Base-by-base conservation (phyloP, 2,888 invertebrate genomes). In the Synanthedon tipuliformis region DNA sequence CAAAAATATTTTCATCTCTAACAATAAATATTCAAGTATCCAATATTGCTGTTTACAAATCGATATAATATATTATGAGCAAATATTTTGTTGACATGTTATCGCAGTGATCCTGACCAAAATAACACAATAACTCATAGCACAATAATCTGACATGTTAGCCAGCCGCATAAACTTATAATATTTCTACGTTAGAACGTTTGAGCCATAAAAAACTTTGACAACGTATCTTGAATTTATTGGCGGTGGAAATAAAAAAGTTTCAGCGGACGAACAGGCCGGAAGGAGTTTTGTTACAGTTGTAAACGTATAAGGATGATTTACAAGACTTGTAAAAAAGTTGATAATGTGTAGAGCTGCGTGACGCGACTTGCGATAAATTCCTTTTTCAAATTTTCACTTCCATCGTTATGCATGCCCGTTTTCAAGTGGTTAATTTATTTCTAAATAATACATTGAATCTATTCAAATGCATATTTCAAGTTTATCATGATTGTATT, bases 251-350 rank as follows among this genome's bases (percentile, higher is more conserved):
- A 60, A 74, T 75, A 81, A 80, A 81, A 79, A 81, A 75, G 68
- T 76, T 75, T 58, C 56, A 56, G 63, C 63, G 64, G 62, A 60
- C 57, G 60, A 64, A 65, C 57, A 66, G 65, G 66, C 73, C 69
- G 75, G 75, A 75, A 71, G 61, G 74, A 79, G 69, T 80, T 80
- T 69, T 69, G 75, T 71, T 71, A 71, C 73, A 63, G 75, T 78
- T 81, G 78, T 80, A 78, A 78, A 76, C 70, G 74, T 74, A 76
- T 73, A 74, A 66, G 71, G 67, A 77, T 81, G 82, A 84, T 83
- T 81, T 84, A 82, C 71, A 66, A 64, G 68, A 77, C 69, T 81
- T 79, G 64, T 67, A 64, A 71, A 75, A 34, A 78, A 73, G 71
- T 80, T 75, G 64, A 71, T 70, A 49, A 49, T 49, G 18, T 49